Evolutionary conservation across 2,797 vertebrate species (phyloP).

Genomic region (Cirrhinus molitorella): DNA sequence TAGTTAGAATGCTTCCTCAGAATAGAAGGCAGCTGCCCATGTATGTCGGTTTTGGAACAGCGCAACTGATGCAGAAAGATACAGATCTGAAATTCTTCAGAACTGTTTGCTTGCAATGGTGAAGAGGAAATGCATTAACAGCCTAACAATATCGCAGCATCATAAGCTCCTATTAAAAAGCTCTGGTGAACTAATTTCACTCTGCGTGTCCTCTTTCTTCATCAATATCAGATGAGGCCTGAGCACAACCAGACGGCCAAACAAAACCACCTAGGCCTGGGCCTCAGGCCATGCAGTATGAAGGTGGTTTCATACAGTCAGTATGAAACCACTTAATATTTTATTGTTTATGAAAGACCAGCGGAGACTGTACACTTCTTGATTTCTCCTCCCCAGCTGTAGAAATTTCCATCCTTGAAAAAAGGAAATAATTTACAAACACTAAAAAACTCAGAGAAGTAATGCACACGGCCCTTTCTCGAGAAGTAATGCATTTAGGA

Average conservation of each 20-base stretch:
- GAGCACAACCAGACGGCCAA: constrained; percentile 65
- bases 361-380: constrained; percentile 59
- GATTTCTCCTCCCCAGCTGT: not conserved
- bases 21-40: not conserved
- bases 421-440: constrained; percentile 18
- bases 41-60: not conserved
- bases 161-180: constrained; percentile 14
- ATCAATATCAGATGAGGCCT: constrained; percentile 72
- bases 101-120: not conserved
- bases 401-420: constrained; percentile 20
- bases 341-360: constrained; percentile 74
- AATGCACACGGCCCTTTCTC: not conserved
- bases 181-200: constrained; percentile 50
- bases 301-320: too few species aligned
- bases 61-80: not conserved
- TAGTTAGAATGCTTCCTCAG: not conserved
- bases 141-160: not conserved
- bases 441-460: not conserved
- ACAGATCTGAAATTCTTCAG: constrained; percentile 4
- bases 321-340: constrained; percentile 67
- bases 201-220: constrained; percentile 67
- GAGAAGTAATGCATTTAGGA: constrained; percentile 6
- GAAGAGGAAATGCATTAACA: not conserved
- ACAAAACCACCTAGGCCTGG: constrained; percentile 36
- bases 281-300: constrained; percentile 49